These are phyloP conservation scores for Tangara arthus DNA, from an alignment of 2,797 vertebrate genomes.

Conservation along the genomic window DNA sequence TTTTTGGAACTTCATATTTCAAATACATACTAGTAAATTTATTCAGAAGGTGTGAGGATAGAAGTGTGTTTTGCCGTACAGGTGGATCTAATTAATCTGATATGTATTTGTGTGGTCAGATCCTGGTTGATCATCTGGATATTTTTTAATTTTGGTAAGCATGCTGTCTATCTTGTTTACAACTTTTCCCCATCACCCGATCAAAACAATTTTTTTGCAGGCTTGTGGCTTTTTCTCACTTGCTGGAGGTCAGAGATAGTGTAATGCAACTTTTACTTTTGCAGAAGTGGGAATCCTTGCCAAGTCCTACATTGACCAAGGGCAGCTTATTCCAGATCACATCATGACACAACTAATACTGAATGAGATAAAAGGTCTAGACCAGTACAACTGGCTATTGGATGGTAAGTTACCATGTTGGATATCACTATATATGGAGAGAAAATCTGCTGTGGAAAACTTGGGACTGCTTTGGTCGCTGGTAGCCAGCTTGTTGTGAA, in stretches of 20 bases:
- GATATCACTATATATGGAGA: not conserved
- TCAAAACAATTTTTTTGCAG: not conserved
- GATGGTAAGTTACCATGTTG: conserved; percentile 82
- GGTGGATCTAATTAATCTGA: not conserved
- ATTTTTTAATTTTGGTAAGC: not conserved
- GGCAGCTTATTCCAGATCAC: conserved; percentile 91
- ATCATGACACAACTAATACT: conserved; percentile 91
- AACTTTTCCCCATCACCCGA: not conserved
- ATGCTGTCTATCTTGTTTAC: not conserved
- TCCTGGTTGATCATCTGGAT: not conserved
- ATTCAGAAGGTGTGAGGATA: not conserved
- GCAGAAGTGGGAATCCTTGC: conserved; percentile 91
- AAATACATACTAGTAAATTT: not conserved
- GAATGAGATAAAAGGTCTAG: conserved; percentile 80
- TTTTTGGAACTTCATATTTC: not conserved
- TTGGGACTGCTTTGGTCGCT: not conserved
- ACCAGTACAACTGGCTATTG: conserved; percentile 84
- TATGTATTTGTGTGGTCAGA: not conserved
- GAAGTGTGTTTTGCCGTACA: not conserved
- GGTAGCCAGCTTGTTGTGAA: not conserved
- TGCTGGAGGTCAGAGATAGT: not conserved
- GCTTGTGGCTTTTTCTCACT: not conserved
- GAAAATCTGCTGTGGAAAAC: not conserved
- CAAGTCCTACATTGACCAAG: conserved; percentile 93
- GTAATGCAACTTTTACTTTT: not conserved